Evolutionary conservation across 2,113 vertebrate species (phyloP).

Genomic region (Poeciliopsis retropinna): DNA sequence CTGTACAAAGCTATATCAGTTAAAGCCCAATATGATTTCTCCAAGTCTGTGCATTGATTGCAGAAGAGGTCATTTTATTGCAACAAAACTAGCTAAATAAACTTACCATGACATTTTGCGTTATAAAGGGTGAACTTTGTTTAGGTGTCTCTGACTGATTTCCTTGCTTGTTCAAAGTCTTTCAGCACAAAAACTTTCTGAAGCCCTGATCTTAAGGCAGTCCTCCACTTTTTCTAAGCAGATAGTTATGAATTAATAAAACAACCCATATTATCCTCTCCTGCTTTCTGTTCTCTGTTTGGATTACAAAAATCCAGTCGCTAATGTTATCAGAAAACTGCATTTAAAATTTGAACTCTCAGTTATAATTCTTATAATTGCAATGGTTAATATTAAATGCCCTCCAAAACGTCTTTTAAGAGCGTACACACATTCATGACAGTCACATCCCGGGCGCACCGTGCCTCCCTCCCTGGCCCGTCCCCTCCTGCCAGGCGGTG

Average conservation of each 20-base stretch:
- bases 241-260: not conserved
- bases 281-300: not conserved
- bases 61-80: not conserved
- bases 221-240: not conserved
- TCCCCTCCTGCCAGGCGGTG: slow-evolving; percentile 70
- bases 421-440: not conserved
- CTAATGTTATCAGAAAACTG: not conserved
- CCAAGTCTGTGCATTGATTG: not conserved
- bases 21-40: not conserved
- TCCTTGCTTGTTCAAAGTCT: not conserved
- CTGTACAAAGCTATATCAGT: not conserved
- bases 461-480: slow-evolving; percentile 9
- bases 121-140: too few relatives aligned
- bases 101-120: not conserved
- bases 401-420: not conserved
- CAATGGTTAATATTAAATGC: not conserved
- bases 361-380: not conserved
- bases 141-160: too few relatives aligned
- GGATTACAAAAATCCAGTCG: not conserved
- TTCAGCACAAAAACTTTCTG: not conserved
- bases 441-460: slow-evolving; percentile 5
- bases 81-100: not conserved
- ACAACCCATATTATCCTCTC: not conserved
- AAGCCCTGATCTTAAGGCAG: not conserved
- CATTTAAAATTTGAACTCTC: not conserved